A percentile compares a stretch with the other conserved stretches of the same genome.
phyloP scores from a whole-genome alignment of 2,888 invertebrate genomes.

The Eurois occulta region DNA sequence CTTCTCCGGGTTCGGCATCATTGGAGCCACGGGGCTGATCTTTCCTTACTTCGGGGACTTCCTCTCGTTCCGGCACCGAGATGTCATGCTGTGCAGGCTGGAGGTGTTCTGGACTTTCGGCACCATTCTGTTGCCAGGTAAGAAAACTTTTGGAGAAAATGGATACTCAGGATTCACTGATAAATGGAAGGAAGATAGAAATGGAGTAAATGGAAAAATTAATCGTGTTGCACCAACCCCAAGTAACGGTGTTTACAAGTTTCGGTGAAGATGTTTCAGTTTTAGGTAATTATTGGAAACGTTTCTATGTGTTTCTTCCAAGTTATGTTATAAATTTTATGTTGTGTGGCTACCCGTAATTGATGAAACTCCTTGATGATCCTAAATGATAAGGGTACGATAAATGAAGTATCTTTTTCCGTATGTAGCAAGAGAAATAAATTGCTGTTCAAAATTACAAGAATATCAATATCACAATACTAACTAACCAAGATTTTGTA shows the following conservation, averaged over 20 bases:
- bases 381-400: too few relatives aligned
- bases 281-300: background rate
- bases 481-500: too few relatives aligned
- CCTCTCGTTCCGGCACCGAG: constrained; percentile 88
- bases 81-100: constrained; percentile 90
- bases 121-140: constrained; percentile 91
- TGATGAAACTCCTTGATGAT: background rate
- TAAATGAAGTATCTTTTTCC: background rate
- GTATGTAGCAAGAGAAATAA: background rate
- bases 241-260: too few relatives aligned
- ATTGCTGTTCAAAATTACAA: background rate
- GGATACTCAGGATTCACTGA: background rate
- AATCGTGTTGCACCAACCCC: background rate
- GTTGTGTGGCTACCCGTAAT: background rate
- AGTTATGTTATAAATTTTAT: background rate
- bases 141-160: constrained; percentile 39
- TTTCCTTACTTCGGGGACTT: constrained; percentile 91
- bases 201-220: background rate
- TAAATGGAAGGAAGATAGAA: background rate
- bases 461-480: background rate
- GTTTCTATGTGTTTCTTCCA: background rate
- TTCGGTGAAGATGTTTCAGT: too few relatives aligned
- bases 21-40: constrained; percentile 91
- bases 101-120: constrained; percentile 92
- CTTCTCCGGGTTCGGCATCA: constrained; percentile 92